phyloP scores from a whole-genome alignment of 2,113 vertebrate genomes.

The Semnornis frantzii region DNA sequence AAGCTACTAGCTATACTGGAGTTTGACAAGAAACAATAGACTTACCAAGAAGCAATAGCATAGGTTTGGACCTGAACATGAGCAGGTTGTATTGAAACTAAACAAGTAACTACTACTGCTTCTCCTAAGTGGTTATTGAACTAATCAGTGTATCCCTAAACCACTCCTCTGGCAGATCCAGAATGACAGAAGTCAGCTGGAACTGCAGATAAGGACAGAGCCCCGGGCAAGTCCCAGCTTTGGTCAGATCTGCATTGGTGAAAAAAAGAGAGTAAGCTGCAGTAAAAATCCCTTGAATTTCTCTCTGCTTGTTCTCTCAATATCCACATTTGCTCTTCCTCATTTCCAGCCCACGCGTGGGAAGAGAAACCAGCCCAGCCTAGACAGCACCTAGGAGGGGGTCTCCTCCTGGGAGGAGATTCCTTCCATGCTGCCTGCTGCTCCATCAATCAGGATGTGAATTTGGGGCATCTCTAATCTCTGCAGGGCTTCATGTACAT shows the following conservation, averaged over 20 bases:
- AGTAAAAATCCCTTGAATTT: neutral
- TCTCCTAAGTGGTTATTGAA: neutral
- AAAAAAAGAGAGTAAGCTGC: neutral
- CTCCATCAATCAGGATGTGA: neutral
- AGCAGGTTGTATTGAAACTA: neutral
- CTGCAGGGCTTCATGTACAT: accelerated
- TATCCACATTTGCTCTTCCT: neutral
- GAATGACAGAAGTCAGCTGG: neutral
- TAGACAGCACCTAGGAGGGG: neutral
- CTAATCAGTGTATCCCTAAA: neutral
- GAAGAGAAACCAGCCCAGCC: neutral
- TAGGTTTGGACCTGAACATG: neutral
- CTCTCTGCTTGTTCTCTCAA: neutral
- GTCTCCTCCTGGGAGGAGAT: neutral
- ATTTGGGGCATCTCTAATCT: neutral
- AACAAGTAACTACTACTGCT: neutral
- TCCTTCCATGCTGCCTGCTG: neutral
- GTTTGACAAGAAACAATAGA: neutral
- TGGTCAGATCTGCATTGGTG: neutral
- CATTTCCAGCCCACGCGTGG: accelerated
- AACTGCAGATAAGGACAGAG: neutral
- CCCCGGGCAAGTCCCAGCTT: neutral
- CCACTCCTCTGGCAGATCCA: neutral
- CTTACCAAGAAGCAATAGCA: neutral
- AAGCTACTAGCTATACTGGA: neutral